Conservation (phyloP, 2,113 vertebrate genomes). For the Halcyon senegalensis region DNA sequence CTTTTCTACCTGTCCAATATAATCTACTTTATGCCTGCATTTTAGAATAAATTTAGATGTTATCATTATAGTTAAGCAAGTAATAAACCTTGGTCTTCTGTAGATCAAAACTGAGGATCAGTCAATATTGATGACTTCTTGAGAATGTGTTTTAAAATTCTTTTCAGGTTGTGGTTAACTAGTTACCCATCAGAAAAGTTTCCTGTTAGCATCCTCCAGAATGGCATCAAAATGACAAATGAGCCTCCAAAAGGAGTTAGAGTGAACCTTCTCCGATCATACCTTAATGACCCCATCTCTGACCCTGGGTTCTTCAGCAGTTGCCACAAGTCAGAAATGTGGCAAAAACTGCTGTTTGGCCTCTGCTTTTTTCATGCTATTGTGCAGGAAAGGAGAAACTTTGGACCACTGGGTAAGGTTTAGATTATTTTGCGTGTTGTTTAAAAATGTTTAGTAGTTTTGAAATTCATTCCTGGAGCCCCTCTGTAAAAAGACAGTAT, state of each 20-base stretch:
- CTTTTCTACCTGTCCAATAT: not conserved
- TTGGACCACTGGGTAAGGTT: constrained; percentile 86
- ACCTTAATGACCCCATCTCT: constrained; percentile 88
- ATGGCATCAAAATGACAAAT: constrained; percentile 95
- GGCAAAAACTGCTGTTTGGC: constrained; percentile 91
- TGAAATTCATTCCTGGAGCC: not conserved
- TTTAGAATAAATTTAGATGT: not conserved
- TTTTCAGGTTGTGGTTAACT: constrained; percentile 88
- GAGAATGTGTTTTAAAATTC: not conserved
- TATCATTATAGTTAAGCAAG: not conserved
- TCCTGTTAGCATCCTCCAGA: constrained; percentile 93
- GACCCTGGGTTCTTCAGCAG: constrained; percentile 84
- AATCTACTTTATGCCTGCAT: not conserved
- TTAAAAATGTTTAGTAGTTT: not conserved
- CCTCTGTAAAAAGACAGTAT: not conserved
- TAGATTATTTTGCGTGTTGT: not conserved
- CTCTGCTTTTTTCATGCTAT: constrained; percentile 94
- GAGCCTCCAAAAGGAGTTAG: constrained; percentile 91
- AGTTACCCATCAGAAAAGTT: constrained; percentile 94
- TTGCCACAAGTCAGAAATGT: constrained; percentile 82
- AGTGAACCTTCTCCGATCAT: constrained; percentile 89
- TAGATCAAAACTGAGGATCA: not conserved
- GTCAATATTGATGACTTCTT: not conserved
- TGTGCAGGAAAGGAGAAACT: constrained; percentile 92
- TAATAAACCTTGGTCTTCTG: not conserved